A percentile compares a stretch with the other conserved stretches of the same genome.
Evolutionary conservation across 2,888 invertebrate species (phyloP).

Genomic region (Polydrusus cervinus): DNA sequence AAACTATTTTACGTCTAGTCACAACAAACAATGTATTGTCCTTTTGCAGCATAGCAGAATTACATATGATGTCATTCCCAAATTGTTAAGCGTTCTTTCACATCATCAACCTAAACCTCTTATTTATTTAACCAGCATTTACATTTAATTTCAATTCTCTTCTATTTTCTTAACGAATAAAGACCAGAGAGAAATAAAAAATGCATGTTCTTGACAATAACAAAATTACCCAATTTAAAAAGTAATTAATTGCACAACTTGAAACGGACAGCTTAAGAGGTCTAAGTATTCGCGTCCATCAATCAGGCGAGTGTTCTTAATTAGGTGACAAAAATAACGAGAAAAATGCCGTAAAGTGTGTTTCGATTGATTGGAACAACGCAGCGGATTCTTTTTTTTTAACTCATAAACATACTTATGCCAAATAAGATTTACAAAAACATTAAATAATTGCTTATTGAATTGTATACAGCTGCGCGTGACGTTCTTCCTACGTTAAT

Average conservation of each 20-base stretch:
- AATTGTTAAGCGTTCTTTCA: too few relatives aligned
- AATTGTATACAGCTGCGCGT: not conserved
- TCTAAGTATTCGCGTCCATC: conserved; percentile 36
- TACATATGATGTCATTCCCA: too few relatives aligned
- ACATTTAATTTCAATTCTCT: not conserved
- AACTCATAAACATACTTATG: conserved; percentile 35
- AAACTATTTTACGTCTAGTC: too few relatives aligned
- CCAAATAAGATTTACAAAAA: conserved; percentile 14
- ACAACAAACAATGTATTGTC: too few relatives aligned
- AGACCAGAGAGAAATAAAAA: not conserved
- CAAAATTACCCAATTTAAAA: conserved; percentile 48
- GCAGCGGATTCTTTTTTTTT: conserved; percentile 21
- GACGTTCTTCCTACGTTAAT: not conserved
- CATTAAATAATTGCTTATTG: conserved; percentile 2
- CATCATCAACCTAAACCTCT: too few relatives aligned
- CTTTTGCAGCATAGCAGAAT: too few relatives aligned
- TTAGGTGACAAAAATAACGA: conserved; percentile 49
- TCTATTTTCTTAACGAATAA: conserved; percentile 18
- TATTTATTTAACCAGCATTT: not conserved
- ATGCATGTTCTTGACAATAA: conserved; percentile 45
- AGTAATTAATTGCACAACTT: conserved; percentile 45
- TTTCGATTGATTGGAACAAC: conserved; percentile 44
- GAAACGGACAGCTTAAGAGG: conserved; percentile 24
- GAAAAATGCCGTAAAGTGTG: conserved; percentile 49
- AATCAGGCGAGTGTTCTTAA: conserved; percentile 47